These are phyloP conservation scores for Morbakka virulenta DNA, from an alignment of 30 jellyfish, hydroid and myxozoan genomes.

Conservation along the genomic window DNA sequence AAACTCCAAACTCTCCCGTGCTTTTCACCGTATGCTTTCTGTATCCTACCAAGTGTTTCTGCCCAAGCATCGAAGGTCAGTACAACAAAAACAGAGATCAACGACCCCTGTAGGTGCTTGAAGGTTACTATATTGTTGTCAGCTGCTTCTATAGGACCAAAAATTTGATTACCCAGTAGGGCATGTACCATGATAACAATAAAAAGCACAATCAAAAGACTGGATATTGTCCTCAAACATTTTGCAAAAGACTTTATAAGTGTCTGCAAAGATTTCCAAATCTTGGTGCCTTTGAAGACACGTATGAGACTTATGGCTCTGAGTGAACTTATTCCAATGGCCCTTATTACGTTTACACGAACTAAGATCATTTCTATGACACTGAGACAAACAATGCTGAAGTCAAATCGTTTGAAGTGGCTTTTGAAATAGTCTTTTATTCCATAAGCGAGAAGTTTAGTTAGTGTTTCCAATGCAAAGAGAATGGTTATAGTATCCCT, in stretches of 20 bases:
- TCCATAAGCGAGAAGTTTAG: no score
- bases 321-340: constrained; percentile 50
- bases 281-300: constrained; percentile 32
- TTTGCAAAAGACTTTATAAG: constrained; percentile 55
- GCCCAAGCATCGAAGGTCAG: constrained; percentile 89
- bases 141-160: constrained; percentile 6
- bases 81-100: constrained; percentile 67
- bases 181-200: constrained; percentile 56
- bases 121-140: constrained; percentile 43
- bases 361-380: no score
- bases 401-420: no score
- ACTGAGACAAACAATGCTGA: no score
- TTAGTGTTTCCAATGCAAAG: no score
- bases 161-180: constrained; percentile 70
- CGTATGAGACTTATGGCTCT: constrained; percentile 54
- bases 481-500: no score
- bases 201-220: constrained; percentile 50
- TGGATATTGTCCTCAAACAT: constrained; percentile 40
- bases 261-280: constrained; percentile 43
- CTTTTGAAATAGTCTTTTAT: no score
- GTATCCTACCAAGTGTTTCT: constrained; percentile 16
- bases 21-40: not conserved
- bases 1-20: constrained; percentile 3
- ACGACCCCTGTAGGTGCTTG: constrained; percentile 31
- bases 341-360: no score